Evolutionary conservation across 1,140 invertebrate genomes (phyloP), one percentile per base, ranked within the genome.

Genomic region (Drosophila sp.): DNA sequence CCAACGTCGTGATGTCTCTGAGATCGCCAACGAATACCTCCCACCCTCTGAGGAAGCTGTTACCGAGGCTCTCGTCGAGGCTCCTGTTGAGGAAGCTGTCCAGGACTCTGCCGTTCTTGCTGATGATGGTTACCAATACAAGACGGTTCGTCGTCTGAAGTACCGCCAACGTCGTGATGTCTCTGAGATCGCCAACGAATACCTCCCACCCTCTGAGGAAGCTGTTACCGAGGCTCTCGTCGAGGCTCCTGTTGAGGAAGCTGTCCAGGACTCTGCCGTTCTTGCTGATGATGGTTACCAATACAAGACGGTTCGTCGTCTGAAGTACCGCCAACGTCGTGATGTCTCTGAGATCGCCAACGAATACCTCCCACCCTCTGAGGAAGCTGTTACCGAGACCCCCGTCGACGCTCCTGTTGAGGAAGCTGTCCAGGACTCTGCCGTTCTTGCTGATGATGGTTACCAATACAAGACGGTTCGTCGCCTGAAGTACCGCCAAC

Each of bases 151-250:
- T 14, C 80, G 80, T 11, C 32, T 80, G 34, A 83, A 78, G 46
- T 73, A 73, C 54, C 80, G 83, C 21, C 83, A 83, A 2, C 80
- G 83, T 61, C 80, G 83, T 72, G 83, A 87, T 78, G 83, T 87
- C 0, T 77, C 77, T 0, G 80, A 87, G 50, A 69, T 79, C 11
- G 66, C 72, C 46, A 76, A 66, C 27, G 80, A 83, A 0, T 83
- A 83, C 58, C 56, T 83, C 54, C 80, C 80, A 6, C 77, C 80
- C 4, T 5, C 70, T 27, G 77, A 83, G 18, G 77, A 83, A 16
- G 56, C 54, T 16, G 67, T 21, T n/a, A 7, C 63, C 11, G 70
- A 80, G 14, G 76, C 58, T 7, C 50, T 72, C 0, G 2, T 70
- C 4, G 67, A 78, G 7, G 71, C 45, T 8, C 56, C 71, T 0